Conservation (phyloP, 2,888 invertebrate species). For the Drosophila anomalata region DNA sequence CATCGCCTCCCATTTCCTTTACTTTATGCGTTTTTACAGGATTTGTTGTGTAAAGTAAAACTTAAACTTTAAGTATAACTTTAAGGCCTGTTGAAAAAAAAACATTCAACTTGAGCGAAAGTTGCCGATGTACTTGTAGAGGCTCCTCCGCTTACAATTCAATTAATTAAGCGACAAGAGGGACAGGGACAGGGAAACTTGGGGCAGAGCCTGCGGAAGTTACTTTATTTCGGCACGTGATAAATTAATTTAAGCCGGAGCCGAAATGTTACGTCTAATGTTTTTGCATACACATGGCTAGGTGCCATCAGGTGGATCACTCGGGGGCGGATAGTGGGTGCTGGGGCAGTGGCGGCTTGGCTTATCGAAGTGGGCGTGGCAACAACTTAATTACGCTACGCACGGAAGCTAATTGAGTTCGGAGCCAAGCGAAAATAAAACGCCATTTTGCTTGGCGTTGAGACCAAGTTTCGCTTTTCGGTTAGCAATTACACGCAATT, state of each 20-base stretch:
- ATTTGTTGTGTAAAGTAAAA: constrained; percentile 9
- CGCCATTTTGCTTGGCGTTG: constrained; percentile 52
- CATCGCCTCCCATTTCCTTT: background rate
- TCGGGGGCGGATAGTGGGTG: constrained; percentile 3
- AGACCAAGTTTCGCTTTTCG: constrained; percentile 44
- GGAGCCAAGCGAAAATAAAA: constrained; percentile 44
- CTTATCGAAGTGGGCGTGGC: constrained; percentile 48
- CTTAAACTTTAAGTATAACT: constrained; percentile 29
- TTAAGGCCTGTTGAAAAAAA: constrained; percentile 30
- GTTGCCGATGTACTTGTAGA: constrained; percentile 35
- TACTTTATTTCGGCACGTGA: constrained; percentile 72
- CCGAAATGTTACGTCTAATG: constrained; percentile 44
- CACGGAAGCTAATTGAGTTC: constrained; percentile 67
- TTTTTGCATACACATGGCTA: constrained; percentile 38
- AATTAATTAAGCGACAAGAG: constrained; percentile 65
- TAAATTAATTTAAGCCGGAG: constrained; percentile 70
- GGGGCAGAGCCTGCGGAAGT: constrained; percentile 26
- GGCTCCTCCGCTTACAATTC: constrained; percentile 51
- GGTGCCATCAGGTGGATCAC: constrained; percentile 40
- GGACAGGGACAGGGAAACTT: constrained; percentile 39
- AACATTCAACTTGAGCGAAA: constrained; percentile 11
- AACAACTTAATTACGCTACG: constrained; percentile 57
- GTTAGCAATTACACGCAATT: constrained; percentile 55
- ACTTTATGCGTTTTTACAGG: background rate
- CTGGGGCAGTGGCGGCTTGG: constrained; percentile 9